phyloP scores from a whole-genome alignment of 2,888 invertebrate genomes.

The Phortica okadai region DNA sequence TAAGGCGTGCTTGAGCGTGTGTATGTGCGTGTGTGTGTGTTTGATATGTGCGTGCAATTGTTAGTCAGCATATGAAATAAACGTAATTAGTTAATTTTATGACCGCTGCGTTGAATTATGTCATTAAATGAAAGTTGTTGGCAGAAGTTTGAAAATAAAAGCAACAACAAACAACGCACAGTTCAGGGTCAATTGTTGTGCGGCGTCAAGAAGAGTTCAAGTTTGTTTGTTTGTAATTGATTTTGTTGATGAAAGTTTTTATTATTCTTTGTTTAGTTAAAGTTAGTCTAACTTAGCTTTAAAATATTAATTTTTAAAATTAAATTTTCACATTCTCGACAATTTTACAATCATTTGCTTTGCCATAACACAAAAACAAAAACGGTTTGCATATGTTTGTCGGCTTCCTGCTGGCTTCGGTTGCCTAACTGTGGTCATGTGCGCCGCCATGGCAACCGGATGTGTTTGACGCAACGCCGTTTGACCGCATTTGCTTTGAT shows the following conservation, averaged over 20 bases:
- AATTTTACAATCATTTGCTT: background rate
- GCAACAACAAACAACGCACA: background rate
- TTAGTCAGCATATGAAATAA: constrained; percentile 59
- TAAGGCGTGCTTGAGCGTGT: background rate
- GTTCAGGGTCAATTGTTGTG: background rate
- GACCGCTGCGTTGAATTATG: constrained; percentile 61
- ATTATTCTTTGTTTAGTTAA: background rate
- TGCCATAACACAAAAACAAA: background rate
- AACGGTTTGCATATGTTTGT: constrained; percentile 20
- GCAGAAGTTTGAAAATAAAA: background rate
- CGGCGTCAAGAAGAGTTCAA: background rate
- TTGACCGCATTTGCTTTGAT: constrained; percentile 24
- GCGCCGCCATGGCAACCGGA: constrained; percentile 8
- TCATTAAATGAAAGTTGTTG: constrained; percentile 41
- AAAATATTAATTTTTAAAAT: background rate
- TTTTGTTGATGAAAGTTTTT: background rate
- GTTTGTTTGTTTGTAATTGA: background rate
- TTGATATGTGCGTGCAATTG: constrained; percentile 45
- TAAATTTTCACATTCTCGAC: background rate
- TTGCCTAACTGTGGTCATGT: constrained; percentile 7
- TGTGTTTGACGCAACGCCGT: constrained; percentile 16
- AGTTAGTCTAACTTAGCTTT: background rate
- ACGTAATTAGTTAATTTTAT: constrained; percentile 67
- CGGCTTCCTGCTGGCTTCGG: constrained; percentile 6
- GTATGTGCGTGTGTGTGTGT: background rate